These are phyloP conservation scores for Triplophysa rosa DNA, from an alignment of 2,113 vertebrate species.

Conservation along the genomic window DNA sequence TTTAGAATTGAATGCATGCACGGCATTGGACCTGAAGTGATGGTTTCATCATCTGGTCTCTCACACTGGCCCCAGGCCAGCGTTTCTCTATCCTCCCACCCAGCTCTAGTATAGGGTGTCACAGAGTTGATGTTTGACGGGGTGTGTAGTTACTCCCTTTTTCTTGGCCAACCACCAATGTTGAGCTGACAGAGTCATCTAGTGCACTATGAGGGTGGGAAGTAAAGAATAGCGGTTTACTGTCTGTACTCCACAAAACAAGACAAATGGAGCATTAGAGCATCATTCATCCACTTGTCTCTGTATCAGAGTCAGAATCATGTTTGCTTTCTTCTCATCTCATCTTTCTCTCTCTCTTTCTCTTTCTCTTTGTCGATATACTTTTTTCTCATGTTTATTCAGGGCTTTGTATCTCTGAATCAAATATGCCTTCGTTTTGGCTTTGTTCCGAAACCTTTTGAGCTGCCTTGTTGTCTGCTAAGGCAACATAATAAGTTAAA, in stretches of 20 bases:
- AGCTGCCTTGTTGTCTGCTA: too few relatives aligned
- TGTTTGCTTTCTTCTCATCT: background rate
- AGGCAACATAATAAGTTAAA: too few relatives aligned
- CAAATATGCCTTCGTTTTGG: background rate
- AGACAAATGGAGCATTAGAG: background rate
- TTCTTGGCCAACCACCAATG: constrained; percentile 5
- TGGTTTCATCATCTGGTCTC: background rate
- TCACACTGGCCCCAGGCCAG: background rate
- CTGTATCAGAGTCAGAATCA: background rate
- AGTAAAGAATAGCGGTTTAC: constrained; percentile 4
- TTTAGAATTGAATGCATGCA: too few relatives aligned
- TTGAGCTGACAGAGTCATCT: background rate
- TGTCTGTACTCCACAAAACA: background rate
- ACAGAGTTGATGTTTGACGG: constrained; percentile 21
- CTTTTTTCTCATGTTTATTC: constrained; percentile 6
- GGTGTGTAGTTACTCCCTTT: constrained; percentile 24
- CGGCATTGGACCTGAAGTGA: background rate
- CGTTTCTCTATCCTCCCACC: constrained; percentile 7
- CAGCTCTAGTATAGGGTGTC: constrained; percentile 6
- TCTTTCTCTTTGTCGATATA: background rate
- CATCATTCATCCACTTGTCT: constrained; percentile 13
- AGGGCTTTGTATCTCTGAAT: constrained; percentile 11
- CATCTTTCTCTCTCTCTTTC: constrained; percentile 1
- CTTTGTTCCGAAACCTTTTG: too few relatives aligned
- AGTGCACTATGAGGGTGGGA: constrained; percentile 6